Percentiles rank a stretch among this genome's conserved stretches.
These are phyloP conservation scores for Aphidius ervi DNA, from an alignment of 1,140 invertebrate species.

Conservation along the genomic window DNA sequence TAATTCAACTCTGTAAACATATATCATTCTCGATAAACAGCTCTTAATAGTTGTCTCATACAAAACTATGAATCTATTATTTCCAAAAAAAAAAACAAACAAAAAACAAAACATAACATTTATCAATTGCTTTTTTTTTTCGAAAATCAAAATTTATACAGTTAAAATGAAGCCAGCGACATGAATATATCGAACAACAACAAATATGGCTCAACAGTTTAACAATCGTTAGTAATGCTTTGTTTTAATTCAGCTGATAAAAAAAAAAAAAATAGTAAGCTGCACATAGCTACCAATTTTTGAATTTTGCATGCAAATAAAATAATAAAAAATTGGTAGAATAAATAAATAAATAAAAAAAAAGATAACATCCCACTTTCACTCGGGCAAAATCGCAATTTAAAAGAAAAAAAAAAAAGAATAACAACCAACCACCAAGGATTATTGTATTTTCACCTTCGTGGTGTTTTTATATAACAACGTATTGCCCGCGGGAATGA, in stretches of 20 bases:
- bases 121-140: neutral
- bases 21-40: constrained; percentile 28
- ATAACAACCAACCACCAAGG: constrained; percentile 10
- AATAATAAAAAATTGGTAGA: no score
- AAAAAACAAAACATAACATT: no score
- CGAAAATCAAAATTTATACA: neutral
- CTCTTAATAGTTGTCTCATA: neutral
- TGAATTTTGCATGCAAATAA: no score
- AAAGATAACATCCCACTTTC: neutral
- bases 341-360: no score
- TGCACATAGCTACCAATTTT: no score
- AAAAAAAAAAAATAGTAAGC: no score
- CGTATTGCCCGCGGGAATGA: constrained; percentile 26
- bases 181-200: neutral
- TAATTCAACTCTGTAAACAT: constrained; percentile 17
- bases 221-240: neutral
- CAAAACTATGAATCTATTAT: no score
- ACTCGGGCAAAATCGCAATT: constrained; percentile 7
- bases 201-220: constrained; percentile 7
- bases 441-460: constrained; percentile 19
- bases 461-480: constrained; percentile 11
- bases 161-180: no score
- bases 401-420: no score
- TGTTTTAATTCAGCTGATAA: constrained; percentile 17
- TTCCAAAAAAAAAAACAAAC: no score